Conservation (phyloP, 2,797 vertebrate genomes). For the Mormyrus hasselquistii region DNA sequence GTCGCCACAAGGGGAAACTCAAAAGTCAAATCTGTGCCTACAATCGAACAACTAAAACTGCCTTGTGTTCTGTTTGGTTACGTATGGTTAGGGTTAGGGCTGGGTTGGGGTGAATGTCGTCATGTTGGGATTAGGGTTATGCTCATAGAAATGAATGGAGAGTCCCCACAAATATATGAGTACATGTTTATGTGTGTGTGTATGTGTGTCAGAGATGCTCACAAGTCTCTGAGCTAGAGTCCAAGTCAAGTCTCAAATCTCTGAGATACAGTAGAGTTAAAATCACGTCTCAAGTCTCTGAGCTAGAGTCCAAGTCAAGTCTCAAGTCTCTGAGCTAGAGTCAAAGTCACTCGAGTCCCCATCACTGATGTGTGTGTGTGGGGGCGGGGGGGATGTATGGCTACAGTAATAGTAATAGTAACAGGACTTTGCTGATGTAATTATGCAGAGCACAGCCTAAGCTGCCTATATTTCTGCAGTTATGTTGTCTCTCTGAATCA, state of each 20-base stretch:
- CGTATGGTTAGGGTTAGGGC: background rate
- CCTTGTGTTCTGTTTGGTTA: background rate
- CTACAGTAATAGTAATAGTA: background rate
- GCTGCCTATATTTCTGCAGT: background rate
- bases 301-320: no score
- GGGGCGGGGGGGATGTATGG: background rate
- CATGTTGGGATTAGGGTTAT: background rate
- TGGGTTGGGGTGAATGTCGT: background rate
- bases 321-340: no score
- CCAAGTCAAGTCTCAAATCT: no score
- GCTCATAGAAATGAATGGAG: background rate
- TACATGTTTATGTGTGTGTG: no score
- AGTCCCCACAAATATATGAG: background rate
- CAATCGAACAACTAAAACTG: no score
- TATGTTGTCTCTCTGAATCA: background rate
- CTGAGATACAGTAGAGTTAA: no score
- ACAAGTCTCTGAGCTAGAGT: no score
- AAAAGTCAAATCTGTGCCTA: no score
- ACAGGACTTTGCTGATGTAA: background rate
- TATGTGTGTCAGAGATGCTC: no score
- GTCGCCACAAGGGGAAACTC: no score
- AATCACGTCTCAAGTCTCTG: no score
- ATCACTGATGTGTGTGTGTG: background rate
- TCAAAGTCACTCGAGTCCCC: no score
- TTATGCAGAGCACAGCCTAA: background rate